Evolutionary conservation across 2,797 vertebrate species (phyloP).

Genomic region (Spheniscus humboldti): DNA sequence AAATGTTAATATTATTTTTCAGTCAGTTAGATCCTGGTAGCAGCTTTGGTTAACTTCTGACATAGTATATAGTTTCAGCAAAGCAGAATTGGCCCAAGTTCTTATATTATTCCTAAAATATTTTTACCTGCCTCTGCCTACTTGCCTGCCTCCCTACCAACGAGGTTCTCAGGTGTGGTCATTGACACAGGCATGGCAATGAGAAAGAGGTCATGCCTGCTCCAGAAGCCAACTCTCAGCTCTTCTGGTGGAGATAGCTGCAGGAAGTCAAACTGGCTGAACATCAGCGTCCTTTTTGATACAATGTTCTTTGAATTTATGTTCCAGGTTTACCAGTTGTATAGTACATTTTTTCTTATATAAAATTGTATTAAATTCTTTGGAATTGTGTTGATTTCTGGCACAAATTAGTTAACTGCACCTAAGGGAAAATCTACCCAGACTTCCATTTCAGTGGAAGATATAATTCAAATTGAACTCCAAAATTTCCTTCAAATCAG

Average conservation of each 20-base stretch:
- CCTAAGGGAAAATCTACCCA: not conserved
- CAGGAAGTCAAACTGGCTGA: not conserved
- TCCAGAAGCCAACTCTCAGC: not conserved
- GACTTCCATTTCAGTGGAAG: not conserved
- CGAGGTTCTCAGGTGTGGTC: not conserved
- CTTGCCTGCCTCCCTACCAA: not conserved
- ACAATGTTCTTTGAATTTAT: not conserved
- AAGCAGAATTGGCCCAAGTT: not conserved
- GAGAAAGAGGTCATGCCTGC: not conserved
- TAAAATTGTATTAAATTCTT: not conserved
- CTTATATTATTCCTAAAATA: not conserved
- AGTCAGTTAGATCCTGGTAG: not conserved
- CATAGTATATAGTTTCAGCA: not conserved
- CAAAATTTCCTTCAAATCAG: not conserved
- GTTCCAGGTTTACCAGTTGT: not conserved
- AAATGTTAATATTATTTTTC: not conserved
- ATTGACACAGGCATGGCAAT: fast-evolving
- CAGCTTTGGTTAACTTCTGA: not conserved
- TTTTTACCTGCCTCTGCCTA: not conserved
- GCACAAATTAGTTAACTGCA: not conserved
- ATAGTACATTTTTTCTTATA: not conserved
- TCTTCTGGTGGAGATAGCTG: not conserved
- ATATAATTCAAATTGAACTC: not conserved
- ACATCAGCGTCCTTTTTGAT: not conserved
- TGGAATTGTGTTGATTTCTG: not conserved